A percentile compares a stretch with the other conserved stretches of the same genome.
These are phyloP conservation scores for Rhorus exstirpatorius DNA, from an alignment of 2,888 invertebrate genomes.

Conservation along the genomic window DNA sequence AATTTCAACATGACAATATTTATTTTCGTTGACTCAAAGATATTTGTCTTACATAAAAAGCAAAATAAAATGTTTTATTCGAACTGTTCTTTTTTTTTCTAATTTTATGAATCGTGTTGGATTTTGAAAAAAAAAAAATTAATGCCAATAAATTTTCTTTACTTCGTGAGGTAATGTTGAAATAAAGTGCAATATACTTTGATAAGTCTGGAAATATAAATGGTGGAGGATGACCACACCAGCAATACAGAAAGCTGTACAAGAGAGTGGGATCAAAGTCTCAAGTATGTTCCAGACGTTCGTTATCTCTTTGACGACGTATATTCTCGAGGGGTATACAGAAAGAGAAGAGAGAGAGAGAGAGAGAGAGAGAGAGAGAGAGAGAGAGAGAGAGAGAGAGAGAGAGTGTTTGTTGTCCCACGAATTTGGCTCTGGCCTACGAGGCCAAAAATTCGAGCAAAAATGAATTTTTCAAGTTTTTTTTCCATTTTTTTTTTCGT, in stretches of 20 bases:
- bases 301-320: slow-evolving; percentile 49
- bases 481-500: background rate
- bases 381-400: slow-evolving; percentile 6
- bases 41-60: too few species aligned
- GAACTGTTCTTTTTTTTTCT: too few species aligned
- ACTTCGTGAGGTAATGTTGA: too few species aligned
- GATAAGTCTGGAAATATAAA: too few species aligned
- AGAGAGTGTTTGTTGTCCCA: background rate
- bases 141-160: too few species aligned
- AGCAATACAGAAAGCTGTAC: background rate
- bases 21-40: too few species aligned
- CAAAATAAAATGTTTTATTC: too few species aligned
- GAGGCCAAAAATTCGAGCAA: slow-evolving; percentile 10
- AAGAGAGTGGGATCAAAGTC: slow-evolving; percentile 65
- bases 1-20: too few species aligned
- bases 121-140: too few species aligned
- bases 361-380: slow-evolving; percentile 5
- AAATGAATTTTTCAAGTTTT: slow-evolving; percentile 4
- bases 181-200: too few species aligned
- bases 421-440: slow-evolving; percentile 20
- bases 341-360: too few species aligned
- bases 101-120: too few species aligned
- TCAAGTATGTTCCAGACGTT: slow-evolving; percentile 66
- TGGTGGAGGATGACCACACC: background rate
- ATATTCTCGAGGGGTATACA: slow-evolving; percentile 21